phyloP scores from a whole-genome alignment of 2,888 invertebrate genomes.

The Cryptus armator region DNA sequence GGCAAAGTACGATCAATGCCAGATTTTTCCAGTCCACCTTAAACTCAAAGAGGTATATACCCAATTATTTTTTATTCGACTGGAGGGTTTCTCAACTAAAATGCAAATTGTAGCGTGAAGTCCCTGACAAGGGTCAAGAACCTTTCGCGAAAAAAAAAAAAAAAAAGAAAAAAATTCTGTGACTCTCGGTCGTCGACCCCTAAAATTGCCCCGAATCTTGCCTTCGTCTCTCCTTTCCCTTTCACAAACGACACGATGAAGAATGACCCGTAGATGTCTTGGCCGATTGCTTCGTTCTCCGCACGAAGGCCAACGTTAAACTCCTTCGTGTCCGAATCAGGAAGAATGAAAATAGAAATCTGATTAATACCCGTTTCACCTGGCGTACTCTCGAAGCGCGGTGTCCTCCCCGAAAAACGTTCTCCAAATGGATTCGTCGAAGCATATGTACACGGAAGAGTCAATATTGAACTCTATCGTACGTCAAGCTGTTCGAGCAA shows the following conservation, averaged over 20 bases:
- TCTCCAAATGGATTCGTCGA: too few species aligned
- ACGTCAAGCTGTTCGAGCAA: too few species aligned
- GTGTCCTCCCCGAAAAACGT: too few species aligned
- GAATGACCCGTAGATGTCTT: conserved; percentile 45
- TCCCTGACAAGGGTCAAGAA: conserved; percentile 37
- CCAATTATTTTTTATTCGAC: background rate
- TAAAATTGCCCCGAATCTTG: conserved; percentile 24
- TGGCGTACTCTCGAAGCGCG: background rate
- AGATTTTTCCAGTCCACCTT: background rate
- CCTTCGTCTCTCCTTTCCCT: conserved; percentile 34
- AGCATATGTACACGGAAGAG: too few species aligned
- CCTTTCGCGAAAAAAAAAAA: conserved; percentile 38
- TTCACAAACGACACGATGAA: conserved; percentile 30
- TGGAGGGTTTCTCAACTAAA: background rate
- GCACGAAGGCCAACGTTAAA: conserved; percentile 4
- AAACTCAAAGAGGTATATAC: background rate
- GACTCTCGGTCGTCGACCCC: conserved; percentile 53
- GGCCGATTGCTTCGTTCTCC: conserved; percentile 22
- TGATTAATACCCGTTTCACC: background rate
- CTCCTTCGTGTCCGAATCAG: conserved; percentile 8
- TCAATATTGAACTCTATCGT: too few species aligned
- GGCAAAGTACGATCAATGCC: background rate
- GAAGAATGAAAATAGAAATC: conserved; percentile 2
- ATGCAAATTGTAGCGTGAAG: conserved; percentile 30
- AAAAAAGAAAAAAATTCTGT: conserved; percentile 8